A percentile compares a stretch with the other conserved stretches of the same genome.
Evolutionary conservation across 2,797 vertebrate species (phyloP).

Genomic region (Mormyrus proboscirostris): DNA sequence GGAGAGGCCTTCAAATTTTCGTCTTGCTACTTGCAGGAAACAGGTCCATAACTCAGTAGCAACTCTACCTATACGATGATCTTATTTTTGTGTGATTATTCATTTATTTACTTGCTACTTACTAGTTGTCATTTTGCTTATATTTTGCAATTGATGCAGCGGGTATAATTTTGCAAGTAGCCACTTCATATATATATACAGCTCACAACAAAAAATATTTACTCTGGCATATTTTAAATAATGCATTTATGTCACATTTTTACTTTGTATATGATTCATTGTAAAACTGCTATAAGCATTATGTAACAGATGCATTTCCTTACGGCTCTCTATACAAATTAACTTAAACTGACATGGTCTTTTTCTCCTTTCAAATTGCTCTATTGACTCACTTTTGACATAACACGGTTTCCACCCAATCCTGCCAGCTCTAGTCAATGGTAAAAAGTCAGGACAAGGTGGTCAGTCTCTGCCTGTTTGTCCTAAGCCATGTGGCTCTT

Average conservation of each 20-base stretch:
- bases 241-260: neutral
- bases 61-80: neutral
- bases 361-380: conserved; percentile 16
- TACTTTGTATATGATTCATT: neutral
- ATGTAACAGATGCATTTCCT: neutral
- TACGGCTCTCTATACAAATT: conserved; percentile 33
- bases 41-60: neutral
- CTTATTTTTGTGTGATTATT: neutral
- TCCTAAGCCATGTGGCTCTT: neutral
- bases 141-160: neutral
- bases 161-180: neutral
- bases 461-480: neutral
- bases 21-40: neutral
- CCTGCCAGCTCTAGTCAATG: neutral
- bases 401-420: neutral
- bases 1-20: neutral
- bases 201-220: neutral
- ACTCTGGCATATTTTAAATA: neutral
- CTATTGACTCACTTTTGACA: conserved; percentile 14
- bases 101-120: neutral
- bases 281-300: neutral
- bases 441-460: neutral
- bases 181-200: neutral
- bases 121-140: neutral
- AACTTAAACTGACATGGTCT: conserved; percentile 25